Evolutionary conservation across 1,140 invertebrate genomes (phyloP).

Genomic region (Musca vetustissima): DNA sequence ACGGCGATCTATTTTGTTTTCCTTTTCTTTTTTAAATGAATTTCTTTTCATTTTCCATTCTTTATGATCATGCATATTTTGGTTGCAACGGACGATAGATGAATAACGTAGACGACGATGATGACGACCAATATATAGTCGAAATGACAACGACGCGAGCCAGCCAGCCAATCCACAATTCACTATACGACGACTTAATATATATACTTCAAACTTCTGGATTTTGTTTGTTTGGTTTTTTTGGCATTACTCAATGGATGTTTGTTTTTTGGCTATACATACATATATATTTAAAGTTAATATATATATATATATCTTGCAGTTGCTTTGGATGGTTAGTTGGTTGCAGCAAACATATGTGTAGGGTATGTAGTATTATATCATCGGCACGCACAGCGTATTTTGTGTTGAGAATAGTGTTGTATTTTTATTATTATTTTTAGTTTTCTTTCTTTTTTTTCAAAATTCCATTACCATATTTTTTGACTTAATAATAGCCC

Average conservation of each 20-base stretch:
- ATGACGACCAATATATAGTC: too few relatives aligned
- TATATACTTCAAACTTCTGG: conserved; percentile 22
- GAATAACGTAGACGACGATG: too few relatives aligned
- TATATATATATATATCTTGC: conserved; percentile 33
- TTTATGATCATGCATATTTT: too few relatives aligned
- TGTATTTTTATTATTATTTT: background rate
- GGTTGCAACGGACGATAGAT: too few relatives aligned
- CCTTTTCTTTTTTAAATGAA: too few relatives aligned
- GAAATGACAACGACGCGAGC: too few relatives aligned
- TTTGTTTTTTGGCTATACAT: conserved; percentile 16
- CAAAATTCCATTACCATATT: background rate
- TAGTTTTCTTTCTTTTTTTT: background rate
- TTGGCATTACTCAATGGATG: conserved; percentile 41
- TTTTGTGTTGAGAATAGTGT: conserved; percentile 27
- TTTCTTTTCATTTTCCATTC: too few relatives aligned
- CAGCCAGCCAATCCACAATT: too few relatives aligned
- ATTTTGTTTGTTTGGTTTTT: conserved; percentile 29
- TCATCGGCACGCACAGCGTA: conserved; percentile 45
- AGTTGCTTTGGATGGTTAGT: conserved; percentile 29
- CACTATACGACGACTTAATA: background rate
- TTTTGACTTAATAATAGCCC: conserved; percentile 47
- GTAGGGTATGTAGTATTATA: conserved; percentile 19
- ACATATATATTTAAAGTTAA: conserved; percentile 39
- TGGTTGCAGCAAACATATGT: conserved; percentile 25
- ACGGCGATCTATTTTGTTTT: too few relatives aligned